A percentile compares a stretch with the other conserved stretches of the same genome.
Conservation (phyloP, 2,888 invertebrate genomes). For the Lycophotia porphyrea region DNA sequence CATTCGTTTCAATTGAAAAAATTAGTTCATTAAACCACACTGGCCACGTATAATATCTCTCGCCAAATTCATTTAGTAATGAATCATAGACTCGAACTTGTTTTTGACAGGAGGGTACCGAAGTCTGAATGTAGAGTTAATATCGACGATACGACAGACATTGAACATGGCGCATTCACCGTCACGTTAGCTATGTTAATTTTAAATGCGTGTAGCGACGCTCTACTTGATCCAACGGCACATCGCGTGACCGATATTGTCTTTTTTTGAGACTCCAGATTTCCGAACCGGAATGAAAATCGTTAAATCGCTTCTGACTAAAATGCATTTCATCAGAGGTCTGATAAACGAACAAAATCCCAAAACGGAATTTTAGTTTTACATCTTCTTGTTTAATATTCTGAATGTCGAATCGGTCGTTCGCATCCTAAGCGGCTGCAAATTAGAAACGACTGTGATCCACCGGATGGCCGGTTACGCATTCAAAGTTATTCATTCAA, state of each 20-base stretch:
- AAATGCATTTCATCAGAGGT: neutral
- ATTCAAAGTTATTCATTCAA: constrained; percentile 78
- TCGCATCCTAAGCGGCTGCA: constrained; percentile 71
- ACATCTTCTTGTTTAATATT: constrained; percentile 54
- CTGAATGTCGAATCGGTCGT: constrained; percentile 69
- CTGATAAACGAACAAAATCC: neutral
- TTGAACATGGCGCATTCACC: constrained; percentile 54
- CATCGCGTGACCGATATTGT: constrained; percentile 72
- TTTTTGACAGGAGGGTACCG: constrained; percentile 5
- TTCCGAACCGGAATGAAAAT: constrained; percentile 48
- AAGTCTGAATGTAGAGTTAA: constrained; percentile 25
- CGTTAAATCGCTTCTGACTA: constrained; percentile 22
- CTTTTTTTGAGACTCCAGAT: constrained; percentile 73
- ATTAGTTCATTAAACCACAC: constrained; percentile 68
- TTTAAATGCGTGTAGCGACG: constrained; percentile 80
- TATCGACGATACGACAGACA: constrained; percentile 39
- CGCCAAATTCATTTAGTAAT: constrained; percentile 50
- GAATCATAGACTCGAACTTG: constrained; percentile 33
- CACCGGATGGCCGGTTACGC: constrained; percentile 71
- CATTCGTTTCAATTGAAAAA: constrained; percentile 72
- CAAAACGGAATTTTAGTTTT: constrained; percentile 14
- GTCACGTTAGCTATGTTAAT: constrained; percentile 73
- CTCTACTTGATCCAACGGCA: constrained; percentile 83
- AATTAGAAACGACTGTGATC: constrained; percentile 75
- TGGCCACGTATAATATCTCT: constrained; percentile 32